These are phyloP conservation scores for Pluvianellus socialis DNA, from an alignment of 2,113 vertebrate genomes.

Conservation along the genomic window DNA sequence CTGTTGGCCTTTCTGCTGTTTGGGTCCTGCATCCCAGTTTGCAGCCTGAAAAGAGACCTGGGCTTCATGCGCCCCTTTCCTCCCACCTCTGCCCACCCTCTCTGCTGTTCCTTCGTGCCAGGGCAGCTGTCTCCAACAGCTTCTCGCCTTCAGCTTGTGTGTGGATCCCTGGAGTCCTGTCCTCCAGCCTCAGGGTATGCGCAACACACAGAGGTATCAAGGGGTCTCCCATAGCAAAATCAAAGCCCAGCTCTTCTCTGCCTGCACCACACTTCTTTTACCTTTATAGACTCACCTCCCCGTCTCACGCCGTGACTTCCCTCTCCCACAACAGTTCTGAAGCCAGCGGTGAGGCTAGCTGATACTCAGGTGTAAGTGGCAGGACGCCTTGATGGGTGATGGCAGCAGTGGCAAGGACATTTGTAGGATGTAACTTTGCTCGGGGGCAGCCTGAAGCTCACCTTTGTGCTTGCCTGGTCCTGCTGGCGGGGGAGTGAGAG, in stretches of 20 bases:
- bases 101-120: neutral
- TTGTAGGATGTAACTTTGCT: neutral
- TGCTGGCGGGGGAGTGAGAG: accelerated
- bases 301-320: neutral
- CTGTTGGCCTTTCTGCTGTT: neutral
- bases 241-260: neutral
- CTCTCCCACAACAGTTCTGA: neutral
- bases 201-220: neutral
- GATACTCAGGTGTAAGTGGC: neutral
- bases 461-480: neutral
- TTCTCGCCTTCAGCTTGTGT: neutral
- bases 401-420: neutral
- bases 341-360: neutral
- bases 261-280: neutral
- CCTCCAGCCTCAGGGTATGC: neutral
- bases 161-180: neutral
- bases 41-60: neutral
- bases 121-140: neutral
- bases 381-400: neutral
- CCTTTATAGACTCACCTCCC: neutral
- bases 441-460: neutral
- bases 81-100: neutral
- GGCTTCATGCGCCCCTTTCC: neutral
- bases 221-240: neutral
- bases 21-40: neutral